phyloP scores from a whole-genome alignment of 2,113 vertebrate genomes.

The Nyctibius bracteatus region DNA sequence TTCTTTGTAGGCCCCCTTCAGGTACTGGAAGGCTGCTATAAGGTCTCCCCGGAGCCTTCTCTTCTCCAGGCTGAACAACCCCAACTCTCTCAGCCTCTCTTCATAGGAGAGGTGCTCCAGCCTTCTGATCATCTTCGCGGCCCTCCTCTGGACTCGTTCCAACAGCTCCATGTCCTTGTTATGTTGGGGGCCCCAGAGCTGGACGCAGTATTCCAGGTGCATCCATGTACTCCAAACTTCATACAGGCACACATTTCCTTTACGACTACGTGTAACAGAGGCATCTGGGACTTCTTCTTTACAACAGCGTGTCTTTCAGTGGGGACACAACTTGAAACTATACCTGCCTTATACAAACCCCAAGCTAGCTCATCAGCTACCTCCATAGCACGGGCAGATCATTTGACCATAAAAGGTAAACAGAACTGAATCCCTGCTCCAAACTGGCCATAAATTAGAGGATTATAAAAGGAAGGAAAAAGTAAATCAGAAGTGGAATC shows the following conservation, averaged over 20 bases:
- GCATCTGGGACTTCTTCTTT: not conserved
- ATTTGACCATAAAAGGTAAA: not conserved
- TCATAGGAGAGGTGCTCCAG: too few species aligned
- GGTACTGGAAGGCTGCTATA: too few species aligned
- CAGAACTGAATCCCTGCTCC: not conserved
- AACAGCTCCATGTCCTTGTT: too few species aligned
- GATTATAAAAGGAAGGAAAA: not conserved
- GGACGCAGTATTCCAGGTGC: too few species aligned
- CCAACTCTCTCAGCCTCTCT: too few species aligned
- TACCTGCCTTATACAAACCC: not conserved
- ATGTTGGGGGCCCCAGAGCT: too few species aligned
- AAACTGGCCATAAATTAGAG: not conserved
- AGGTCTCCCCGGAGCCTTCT: too few species aligned
- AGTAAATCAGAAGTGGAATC: not conserved
- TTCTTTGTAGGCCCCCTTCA: too few species aligned
- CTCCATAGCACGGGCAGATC: not conserved
- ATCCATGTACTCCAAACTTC: not conserved
- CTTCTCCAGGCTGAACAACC: too few species aligned
- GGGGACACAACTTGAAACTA: not conserved
- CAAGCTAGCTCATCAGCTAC: not conserved
- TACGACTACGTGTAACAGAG: fast-evolving
- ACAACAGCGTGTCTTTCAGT: not conserved
- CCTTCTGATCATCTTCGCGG: too few species aligned
- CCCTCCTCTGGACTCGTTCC: too few species aligned
- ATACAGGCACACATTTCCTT: not conserved